Conservation (phyloP, 2,797 vertebrate species). For the Caiman crocodilus region DNA sequence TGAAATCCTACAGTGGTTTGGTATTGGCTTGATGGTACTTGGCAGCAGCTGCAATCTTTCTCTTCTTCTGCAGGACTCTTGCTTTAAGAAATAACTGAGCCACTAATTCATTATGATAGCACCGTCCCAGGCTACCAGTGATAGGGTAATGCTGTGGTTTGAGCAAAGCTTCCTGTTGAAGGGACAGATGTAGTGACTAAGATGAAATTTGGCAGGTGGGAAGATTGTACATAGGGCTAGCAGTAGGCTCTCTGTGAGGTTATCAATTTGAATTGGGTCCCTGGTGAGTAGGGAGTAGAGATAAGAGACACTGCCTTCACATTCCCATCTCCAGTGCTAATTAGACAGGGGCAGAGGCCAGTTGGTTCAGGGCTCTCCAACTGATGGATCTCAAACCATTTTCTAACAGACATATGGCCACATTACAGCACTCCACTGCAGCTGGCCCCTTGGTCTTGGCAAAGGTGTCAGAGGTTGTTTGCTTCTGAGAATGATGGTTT, state of each 20-base stretch:
- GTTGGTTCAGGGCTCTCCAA: neutral
- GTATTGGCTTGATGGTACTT: neutral
- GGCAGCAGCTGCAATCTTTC: neutral
- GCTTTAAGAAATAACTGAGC: neutral
- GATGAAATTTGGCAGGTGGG: no score
- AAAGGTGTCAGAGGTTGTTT: neutral
- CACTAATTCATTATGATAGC: neutral
- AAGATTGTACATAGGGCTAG: neutral
- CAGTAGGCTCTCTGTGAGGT: neutral
- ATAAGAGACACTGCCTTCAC: neutral
- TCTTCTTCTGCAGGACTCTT: neutral
- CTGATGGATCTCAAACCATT: neutral
- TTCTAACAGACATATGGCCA: neutral
- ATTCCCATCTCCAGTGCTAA: no score
- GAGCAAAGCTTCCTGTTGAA: neutral
- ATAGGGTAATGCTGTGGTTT: neutral
- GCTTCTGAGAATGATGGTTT: neutral
- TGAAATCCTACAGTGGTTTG: accelerated
- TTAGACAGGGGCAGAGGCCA: neutral
- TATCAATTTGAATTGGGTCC: neutral
- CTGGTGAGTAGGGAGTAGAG: neutral
- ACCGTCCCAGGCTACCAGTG: neutral
- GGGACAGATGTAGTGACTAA: no score
- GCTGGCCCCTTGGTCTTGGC: neutral
- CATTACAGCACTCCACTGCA: neutral